These are phyloP conservation scores for Hiodon tergisus DNA, from an alignment of 2,113 vertebrate species.

Conservation along the genomic window DNA sequence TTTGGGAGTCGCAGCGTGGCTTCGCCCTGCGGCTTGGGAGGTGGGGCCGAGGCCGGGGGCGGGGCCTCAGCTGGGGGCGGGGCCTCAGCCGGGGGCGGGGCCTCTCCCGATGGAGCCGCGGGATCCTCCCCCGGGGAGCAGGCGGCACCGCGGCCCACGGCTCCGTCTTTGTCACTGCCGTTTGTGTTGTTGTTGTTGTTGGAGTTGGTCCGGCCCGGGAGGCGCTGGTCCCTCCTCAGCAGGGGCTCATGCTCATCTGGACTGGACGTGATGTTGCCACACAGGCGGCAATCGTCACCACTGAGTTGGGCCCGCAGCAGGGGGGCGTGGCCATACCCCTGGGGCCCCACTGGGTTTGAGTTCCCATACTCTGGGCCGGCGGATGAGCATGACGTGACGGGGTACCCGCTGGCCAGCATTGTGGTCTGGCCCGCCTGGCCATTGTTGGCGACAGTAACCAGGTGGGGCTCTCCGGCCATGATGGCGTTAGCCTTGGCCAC, in stretches of 20 bases:
- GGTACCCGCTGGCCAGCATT: not conserved
- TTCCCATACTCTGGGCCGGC: slow-evolving; percentile 64
- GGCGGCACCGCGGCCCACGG: not conserved
- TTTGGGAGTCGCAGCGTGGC: slow-evolving; percentile 70
- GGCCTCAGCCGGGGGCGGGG: not conserved
- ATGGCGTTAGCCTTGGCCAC: slow-evolving; percentile 89
- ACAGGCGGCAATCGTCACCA: slow-evolving; percentile 76
- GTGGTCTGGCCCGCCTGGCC: not conserved
- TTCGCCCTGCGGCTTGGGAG: slow-evolving; percentile 35
- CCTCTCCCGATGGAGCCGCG: slow-evolving; percentile 2
- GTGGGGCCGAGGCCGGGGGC: slow-evolving; percentile 20
- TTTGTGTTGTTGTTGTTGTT: slow-evolving; percentile 70
- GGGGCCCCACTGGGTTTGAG: slow-evolving; percentile 60
- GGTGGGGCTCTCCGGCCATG: slow-evolving; percentile 72
- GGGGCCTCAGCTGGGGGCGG: slow-evolving; percentile 28
- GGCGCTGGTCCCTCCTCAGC: slow-evolving; percentile 76
- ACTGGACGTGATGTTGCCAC: slow-evolving; percentile 83
- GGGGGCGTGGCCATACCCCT: slow-evolving; percentile 53
- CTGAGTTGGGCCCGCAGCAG: slow-evolving; percentile 77
- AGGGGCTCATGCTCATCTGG: slow-evolving; percentile 94
- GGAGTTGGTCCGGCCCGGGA: slow-evolving; percentile 90
- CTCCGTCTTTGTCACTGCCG: slow-evolving; percentile 27
- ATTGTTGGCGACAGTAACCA: slow-evolving; percentile 78
- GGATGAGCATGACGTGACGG: slow-evolving; percentile 20
- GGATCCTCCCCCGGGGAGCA: slow-evolving; percentile 2